Evolutionary conservation across 2,888 invertebrate genomes (phyloP), one percentile per base, ranked within the genome.

Genomic region (Ectemnius continuus): DNA sequence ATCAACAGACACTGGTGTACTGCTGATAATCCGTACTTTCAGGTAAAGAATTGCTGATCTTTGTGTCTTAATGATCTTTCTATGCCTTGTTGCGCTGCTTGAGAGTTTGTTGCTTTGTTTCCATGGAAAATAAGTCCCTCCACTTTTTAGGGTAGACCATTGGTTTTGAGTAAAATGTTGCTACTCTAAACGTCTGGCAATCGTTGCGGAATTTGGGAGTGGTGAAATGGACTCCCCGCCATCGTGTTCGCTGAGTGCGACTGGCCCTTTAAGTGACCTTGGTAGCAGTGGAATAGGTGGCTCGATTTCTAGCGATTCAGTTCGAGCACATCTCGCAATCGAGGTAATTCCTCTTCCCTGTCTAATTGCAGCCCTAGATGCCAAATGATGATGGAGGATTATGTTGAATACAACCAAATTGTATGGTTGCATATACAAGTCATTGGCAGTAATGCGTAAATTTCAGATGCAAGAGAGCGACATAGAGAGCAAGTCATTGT

Each of bases 391-490:
- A 23, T 23, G 2, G 23, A 2, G 23, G 23, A 23, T 23, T 23
- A 23, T 23, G 3, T 23, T 23, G 3, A 23, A 23, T 23, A 23
- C 2, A 23, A 23, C 23, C 2, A 23, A 23, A 2, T 2, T 20
- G 2, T 2, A 20, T 2, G 23, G 23, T 23, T 23, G 23, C 23
- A 23, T 36, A 2, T 8, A 11, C 0, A 8, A 36, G 1, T 36
- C 36, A 36, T 36, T 36, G 36, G 11, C 5, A 36, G 6, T 52
- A 0, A 16, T 52, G 52, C 36, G n/a, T 58, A 8, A 83, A 52
- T 91, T 91, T 76, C 90, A 95, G 95, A 93, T 95, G 91, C 94
- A 95, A 91, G 96, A 96, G 91, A 96, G 96, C 90, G 96, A 96
- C 91, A 95, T 95, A 86, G 96, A 96, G 91, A 94, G 94, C 80